Base-by-base conservation (phyloP, 2,888 invertebrate genomes). In the Dioctria rufipes region DNA sequence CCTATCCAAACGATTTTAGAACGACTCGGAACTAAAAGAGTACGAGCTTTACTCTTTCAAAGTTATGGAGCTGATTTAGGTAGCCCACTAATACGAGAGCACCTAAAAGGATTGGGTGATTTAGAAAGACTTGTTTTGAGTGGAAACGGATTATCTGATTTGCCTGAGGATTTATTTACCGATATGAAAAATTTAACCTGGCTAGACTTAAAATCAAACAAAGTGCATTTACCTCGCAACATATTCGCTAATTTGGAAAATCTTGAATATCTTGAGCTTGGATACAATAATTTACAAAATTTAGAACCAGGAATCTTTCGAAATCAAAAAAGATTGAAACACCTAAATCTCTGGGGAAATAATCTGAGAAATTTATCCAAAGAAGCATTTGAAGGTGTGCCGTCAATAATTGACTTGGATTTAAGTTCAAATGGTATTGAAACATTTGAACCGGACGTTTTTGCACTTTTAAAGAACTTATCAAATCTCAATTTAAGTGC, bases 301-400 rank as follows among this genome's bases (percentile, higher is more conserved):
- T 89, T 95, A 85, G 91, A 92, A 51, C 89, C 90, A 2, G 92
- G 91, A 80, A 88, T 93, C 79, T 94, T 95, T 86, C 89, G 90
- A 51, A 91, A 92, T 86, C 90, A 93, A 84, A 90, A 89, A 78
- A 91, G 91, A 84, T 87, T 95, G 81, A 88, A 89, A 79, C 90
- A 92, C 69, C 88, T 95, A 77, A 93, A 94, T 84, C 87, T 95
- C 49, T 93, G 93, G 92, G 91, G 92, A 84, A 95, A 95, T 86
- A 91, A 92, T 84, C 89, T 95, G 80, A 91, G 90, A 40, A 91
- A 92, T 87, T 90, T 95, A 58, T 90, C 92, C 13, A 90, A 91
- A 82, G 90, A 92, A 80, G 90, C 92, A 82, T 94, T 95, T 85
- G 91, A 91, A 46, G 92, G 93, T 67, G 90, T 93, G 3, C 88